Percentiles rank a stretch among this genome's conserved stretches.
Evolutionary conservation across 2,113 vertebrate genomes (phyloP).

Genomic region (Pyrgilauda ruficollis): DNA sequence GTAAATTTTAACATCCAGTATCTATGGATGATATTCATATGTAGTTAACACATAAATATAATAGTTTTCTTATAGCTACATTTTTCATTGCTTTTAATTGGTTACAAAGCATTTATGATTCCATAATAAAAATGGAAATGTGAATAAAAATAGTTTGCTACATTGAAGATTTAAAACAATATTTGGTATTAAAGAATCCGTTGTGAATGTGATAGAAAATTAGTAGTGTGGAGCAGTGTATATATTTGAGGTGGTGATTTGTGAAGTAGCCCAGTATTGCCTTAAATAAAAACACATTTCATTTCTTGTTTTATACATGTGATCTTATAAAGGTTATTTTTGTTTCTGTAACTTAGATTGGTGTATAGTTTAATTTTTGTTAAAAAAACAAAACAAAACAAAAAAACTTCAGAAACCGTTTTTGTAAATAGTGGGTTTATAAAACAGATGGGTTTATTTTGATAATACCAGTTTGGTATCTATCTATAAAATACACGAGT

Average conservation of each 20-base stretch:
- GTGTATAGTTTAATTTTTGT: conserved; percentile 80
- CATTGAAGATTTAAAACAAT: conserved; percentile 75
- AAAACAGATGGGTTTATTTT: conserved; percentile 78
- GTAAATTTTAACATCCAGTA: conserved; percentile 68
- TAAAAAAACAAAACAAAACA: conserved; percentile 54
- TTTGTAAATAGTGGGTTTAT: conserved; percentile 78
- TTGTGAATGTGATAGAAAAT: conserved; percentile 83
- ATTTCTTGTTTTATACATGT: conserved; percentile 84
- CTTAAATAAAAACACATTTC: conserved; percentile 88
- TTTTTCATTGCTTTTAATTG: conserved; percentile 71
- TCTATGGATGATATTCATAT: conserved; percentile 64
- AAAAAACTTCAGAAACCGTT: conserved; percentile 68
- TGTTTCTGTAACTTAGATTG: conserved; percentile 77
- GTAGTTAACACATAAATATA: conserved; percentile 70
- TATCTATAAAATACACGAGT: conserved; percentile 75
- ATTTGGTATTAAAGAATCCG: conserved; percentile 76
- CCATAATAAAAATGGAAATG: conserved; percentile 76
- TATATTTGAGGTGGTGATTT: conserved; percentile 85
- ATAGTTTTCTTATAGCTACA: conserved; percentile 71
- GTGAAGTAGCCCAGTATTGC: conserved; percentile 88
- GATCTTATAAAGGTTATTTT: conserved; percentile 78
- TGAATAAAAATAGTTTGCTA: conserved; percentile 80
- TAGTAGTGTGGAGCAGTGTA: conserved; percentile 84
- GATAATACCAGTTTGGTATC: conserved; percentile 74
- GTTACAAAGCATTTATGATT: conserved; percentile 73